Evolutionary conservation across 2,888 invertebrate genomes (phyloP).

Genomic region (Elegia similella): DNA sequence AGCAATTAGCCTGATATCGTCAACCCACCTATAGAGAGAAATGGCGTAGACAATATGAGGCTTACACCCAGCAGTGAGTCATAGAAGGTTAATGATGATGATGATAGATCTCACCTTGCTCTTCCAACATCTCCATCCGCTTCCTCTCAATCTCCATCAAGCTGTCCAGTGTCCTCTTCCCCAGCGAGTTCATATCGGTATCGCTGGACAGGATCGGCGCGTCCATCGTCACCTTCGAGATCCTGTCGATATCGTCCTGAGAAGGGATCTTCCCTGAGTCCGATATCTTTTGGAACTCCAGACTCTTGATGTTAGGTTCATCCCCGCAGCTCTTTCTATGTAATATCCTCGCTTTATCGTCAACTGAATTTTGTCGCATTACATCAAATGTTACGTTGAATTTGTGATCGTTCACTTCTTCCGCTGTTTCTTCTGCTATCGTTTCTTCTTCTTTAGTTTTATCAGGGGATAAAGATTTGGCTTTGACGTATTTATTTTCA

Average conservation of each 20-base stretch:
- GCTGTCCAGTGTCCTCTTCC: constrained; percentile 91
- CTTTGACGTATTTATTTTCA: constrained; percentile 72
- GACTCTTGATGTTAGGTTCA: constrained; percentile 54
- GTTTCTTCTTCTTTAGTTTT: constrained; percentile 48
- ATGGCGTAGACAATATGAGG: too few relatives aligned
- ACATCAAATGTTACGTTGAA: constrained; percentile 35
- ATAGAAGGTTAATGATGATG: too few relatives aligned
- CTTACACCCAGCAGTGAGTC: too few relatives aligned
- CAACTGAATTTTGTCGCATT: constrained; percentile 27
- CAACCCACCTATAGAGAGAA: too few relatives aligned
- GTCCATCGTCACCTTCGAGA: constrained; percentile 92
- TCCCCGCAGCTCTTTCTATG: constrained; percentile 77
- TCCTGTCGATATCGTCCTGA: constrained; percentile 93
- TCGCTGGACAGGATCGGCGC: constrained; percentile 88
- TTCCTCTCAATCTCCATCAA: constrained; percentile 95
- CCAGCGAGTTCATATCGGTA: constrained; percentile 84
- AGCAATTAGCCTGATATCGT: too few relatives aligned
- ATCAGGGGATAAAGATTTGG: constrained; percentile 67
- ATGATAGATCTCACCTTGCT: constrained; percentile 91
- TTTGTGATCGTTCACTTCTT: constrained; percentile 31
- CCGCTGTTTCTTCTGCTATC: constrained; percentile 53
- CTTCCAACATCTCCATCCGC: constrained; percentile 91
- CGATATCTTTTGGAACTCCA: constrained; percentile 57
- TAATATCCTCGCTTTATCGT: constrained; percentile 37
- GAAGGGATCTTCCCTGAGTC: constrained; percentile 83